A percentile compares a stretch with the other conserved stretches of the same genome.
Conservation (phyloP, 2,797 vertebrate species). For the Okamejei kenojei region DNA sequence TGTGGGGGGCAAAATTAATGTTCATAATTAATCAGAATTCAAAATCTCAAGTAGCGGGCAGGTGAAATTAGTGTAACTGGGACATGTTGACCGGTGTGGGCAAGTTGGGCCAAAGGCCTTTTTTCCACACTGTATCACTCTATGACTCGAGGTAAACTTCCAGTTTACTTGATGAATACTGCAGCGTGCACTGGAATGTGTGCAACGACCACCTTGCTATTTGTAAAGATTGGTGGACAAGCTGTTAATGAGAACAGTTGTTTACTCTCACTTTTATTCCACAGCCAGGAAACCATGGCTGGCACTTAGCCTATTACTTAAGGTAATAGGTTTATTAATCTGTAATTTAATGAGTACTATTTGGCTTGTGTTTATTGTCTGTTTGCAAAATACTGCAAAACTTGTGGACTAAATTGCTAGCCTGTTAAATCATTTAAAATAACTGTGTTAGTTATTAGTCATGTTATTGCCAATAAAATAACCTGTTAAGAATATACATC, state of each 20-base stretch:
- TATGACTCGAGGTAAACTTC: not conserved
- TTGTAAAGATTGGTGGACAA: not conserved
- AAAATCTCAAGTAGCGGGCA: not conserved
- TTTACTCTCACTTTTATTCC: not conserved
- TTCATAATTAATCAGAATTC: constrained; percentile 9
- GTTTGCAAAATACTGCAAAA: not conserved
- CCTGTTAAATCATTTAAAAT: not conserved
- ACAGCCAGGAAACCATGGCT: not conserved
- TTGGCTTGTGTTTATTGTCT: not conserved
- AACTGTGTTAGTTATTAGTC: not conserved
- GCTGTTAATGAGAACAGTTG: not conserved
- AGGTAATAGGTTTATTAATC: not conserved
- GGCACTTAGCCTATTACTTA: not conserved
- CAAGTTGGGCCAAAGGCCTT: too few relatives aligned
- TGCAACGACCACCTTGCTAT: not conserved
- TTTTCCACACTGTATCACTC: too few relatives aligned
- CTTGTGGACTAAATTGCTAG: not conserved
- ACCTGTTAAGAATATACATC: not conserved
- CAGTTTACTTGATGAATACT: not conserved
- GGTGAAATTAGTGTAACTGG: too few relatives aligned
- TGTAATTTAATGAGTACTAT: not conserved
- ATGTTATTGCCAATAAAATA: not conserved
- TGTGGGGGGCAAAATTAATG: not conserved
- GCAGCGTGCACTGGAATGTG: not conserved
- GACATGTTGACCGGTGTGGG: too few relatives aligned